A percentile compares a stretch with the other conserved stretches of the same genome.
These are phyloP conservation scores for Trachythela sp. DNA, from an alignment of 64 coral and sea anemone genomes.

Conservation along the genomic window DNA sequence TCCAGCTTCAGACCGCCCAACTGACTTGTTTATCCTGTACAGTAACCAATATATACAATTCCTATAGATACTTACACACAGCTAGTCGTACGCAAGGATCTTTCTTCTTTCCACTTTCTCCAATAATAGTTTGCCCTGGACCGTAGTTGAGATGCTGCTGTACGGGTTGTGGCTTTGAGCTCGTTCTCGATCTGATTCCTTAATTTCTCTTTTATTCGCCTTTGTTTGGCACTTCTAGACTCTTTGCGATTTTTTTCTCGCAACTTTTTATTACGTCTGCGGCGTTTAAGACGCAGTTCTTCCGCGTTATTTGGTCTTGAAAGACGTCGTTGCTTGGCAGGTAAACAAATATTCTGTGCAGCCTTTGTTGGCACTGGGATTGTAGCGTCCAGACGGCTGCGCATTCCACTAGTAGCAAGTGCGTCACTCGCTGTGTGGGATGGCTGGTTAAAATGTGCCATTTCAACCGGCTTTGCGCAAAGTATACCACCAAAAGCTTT, in stretches of 20 bases:
- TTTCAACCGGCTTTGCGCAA: slow-evolving; percentile 13
- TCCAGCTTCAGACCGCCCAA: neutral
- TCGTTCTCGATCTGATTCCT: neutral
- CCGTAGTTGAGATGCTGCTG: neutral
- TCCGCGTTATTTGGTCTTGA: neutral
- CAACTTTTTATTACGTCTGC: neutral
- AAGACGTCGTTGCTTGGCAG: neutral
- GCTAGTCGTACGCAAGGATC: neutral
- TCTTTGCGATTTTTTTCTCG: neutral
- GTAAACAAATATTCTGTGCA: neutral
- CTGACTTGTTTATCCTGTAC: too few species aligned
- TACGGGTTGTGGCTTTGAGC: neutral
- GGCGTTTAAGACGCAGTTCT: neutral
- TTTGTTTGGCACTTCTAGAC: neutral
- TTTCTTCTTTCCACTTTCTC: slow-evolving; percentile 24
- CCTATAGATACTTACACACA: neutral
- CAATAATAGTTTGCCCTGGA: neutral
- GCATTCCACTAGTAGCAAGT: slow-evolving; percentile 3
- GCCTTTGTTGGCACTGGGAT: neutral
- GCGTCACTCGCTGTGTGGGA: neutral
- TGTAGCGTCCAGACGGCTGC: neutral
- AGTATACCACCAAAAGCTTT: slow-evolving; percentile 9
- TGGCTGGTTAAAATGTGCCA: neutral
- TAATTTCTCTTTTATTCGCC: neutral
- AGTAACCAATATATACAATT: neutral